phyloP scores from a whole-genome alignment of 64 coral and sea anemone species.

The Stylophora pistillata region DNA sequence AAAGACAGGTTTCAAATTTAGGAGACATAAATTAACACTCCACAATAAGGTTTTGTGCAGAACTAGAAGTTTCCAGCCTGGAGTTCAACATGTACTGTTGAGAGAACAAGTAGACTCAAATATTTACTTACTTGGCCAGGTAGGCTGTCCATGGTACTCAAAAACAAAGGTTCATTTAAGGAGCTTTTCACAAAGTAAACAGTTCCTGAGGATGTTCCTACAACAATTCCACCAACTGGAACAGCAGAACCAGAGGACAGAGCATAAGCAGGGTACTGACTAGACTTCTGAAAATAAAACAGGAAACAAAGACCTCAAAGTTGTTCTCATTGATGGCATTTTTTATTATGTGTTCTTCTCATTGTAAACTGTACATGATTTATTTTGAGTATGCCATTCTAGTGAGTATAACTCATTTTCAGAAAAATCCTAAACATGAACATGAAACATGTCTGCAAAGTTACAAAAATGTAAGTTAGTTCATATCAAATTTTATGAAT shows the following conservation, averaged over 20 bases:
- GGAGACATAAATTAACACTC: too few species aligned
- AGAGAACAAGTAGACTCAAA: background rate
- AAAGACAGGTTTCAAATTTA: too few species aligned
- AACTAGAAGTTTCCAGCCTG: too few species aligned
- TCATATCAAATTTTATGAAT: background rate
- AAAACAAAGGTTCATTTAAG: background rate
- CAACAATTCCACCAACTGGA: slow-evolving; percentile 48
- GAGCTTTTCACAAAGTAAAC: slow-evolving; percentile 33
- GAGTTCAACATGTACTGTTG: background rate
- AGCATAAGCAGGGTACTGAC: slow-evolving; percentile 58
- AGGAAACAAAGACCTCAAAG: background rate
- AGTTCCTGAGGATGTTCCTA: slow-evolving; percentile 64
- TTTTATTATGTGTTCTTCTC: too few species aligned
- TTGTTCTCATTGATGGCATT: background rate
- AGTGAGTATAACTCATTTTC: too few species aligned
- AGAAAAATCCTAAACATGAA: too few species aligned
- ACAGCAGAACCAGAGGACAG: slow-evolving; percentile 44
- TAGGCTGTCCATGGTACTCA: slow-evolving; percentile 48
- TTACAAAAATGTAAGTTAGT: background rate
- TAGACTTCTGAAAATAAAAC: slow-evolving; percentile 36
- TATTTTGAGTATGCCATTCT: too few species aligned
- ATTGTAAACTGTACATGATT: too few species aligned
- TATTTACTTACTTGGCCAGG: slow-evolving; percentile 55
- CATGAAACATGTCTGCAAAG: too few species aligned
- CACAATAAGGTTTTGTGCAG: too few species aligned